These are phyloP conservation scores for Chelmon rostratus DNA, from an alignment of 2,797 vertebrate species.

Conservation along the genomic window DNA sequence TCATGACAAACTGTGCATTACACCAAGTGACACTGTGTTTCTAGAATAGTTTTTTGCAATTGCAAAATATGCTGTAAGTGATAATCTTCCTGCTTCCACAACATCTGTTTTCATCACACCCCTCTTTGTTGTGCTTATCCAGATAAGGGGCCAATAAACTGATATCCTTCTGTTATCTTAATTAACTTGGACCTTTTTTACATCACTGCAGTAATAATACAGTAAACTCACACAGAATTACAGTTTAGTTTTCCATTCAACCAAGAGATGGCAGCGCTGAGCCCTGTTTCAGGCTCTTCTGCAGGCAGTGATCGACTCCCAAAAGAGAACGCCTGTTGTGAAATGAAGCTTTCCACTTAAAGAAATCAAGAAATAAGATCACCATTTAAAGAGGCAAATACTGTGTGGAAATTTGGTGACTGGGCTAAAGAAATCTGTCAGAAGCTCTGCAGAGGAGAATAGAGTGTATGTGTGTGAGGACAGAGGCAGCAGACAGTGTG, in stretches of 20 bases:
- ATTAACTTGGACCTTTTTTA: neutral
- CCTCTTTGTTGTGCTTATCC: constrained; percentile 41
- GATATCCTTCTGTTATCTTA: neutral
- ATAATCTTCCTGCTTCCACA: constrained; percentile 36
- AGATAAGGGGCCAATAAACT: constrained; percentile 47
- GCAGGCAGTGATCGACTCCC: neutral
- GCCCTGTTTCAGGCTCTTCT: constrained; percentile 6
- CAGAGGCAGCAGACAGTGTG: constrained; percentile 46
- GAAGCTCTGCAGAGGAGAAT: constrained; percentile 32
- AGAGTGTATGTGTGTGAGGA: constrained; percentile 50
- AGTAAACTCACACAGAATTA: neutral
- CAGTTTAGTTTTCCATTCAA: constrained; percentile 14
- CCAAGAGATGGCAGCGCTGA: constrained; percentile 74
- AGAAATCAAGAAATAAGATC: neutral
- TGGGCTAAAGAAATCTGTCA: neutral
- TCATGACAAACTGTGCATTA: constrained; percentile 43
- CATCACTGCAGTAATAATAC: neutral
- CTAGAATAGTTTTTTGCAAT: constrained; percentile 39
- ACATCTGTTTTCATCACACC: constrained; percentile 14
- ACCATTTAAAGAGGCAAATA: neutral
- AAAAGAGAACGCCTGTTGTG: neutral
- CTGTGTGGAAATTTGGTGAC: neutral
- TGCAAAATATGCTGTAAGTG: constrained; percentile 38
- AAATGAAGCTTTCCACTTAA: neutral
- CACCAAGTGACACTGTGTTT: constrained; percentile 49